Conservation (phyloP, 1,140 invertebrate species). For the Rhizoglyphus robini region DNA sequence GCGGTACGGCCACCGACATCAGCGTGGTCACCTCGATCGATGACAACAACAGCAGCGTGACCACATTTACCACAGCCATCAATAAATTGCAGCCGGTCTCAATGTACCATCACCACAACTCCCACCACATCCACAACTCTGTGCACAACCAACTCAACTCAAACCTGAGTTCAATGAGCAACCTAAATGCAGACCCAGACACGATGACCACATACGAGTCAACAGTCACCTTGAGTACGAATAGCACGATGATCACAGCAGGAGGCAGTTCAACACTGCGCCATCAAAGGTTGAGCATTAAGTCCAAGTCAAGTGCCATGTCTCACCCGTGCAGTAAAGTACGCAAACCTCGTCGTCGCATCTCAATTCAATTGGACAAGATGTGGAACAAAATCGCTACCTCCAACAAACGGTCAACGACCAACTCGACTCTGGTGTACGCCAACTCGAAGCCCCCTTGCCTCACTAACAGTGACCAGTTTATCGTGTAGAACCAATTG, state of each 20-base stretch:
- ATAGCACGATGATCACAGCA: background rate
- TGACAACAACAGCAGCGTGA: background rate
- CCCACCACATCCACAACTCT: too few species aligned
- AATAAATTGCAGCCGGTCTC: too few species aligned
- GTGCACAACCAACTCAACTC: too few species aligned
- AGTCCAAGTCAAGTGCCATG: too few species aligned
- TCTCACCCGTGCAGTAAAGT: background rate
- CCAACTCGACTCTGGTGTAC: background rate
- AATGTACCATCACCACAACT: too few species aligned
- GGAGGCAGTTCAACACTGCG: too few species aligned
- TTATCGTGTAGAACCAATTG: background rate
- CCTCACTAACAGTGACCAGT: background rate
- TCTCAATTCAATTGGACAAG: background rate
- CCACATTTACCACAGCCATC: background rate
- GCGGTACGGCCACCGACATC: background rate
- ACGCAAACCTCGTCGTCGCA: background rate
- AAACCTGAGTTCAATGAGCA: too few species aligned
- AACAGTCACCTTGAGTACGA: background rate
- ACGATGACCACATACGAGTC: constrained; percentile 1
- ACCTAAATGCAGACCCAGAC: too few species aligned
- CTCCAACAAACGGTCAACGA: background rate
- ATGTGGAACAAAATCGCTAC: background rate
- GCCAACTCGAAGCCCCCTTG: too few species aligned
- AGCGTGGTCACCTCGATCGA: background rate
- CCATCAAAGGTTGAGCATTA: too few species aligned